Evolutionary conservation across 2,888 invertebrate species (phyloP).

Genomic region (Nemotelus nigrinus): DNA sequence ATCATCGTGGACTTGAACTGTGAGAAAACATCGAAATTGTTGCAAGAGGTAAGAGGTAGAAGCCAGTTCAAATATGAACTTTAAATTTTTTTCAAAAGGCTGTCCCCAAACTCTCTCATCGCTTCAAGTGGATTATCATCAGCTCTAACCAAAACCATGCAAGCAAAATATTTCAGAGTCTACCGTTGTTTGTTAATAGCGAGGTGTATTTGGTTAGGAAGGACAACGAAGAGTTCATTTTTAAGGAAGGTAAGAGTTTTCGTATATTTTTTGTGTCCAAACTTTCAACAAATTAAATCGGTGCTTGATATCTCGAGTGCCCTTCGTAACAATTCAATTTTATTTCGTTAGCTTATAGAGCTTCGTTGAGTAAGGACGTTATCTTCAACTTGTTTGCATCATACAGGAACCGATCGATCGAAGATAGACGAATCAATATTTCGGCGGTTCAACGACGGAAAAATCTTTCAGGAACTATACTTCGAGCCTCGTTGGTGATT

Average conservation of each 20-base stretch:
- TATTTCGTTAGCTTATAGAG: constrained; percentile 48
- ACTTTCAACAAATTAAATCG: not conserved
- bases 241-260: constrained; percentile 46
- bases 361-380: constrained; percentile 43
- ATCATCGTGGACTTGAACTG: constrained; percentile 55
- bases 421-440: constrained; percentile 44
- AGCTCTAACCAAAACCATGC: constrained; percentile 43
- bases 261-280: not conserved
- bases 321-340: not conserved
- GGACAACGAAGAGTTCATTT: constrained; percentile 20
- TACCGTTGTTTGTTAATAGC: constrained; percentile 52
- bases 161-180: constrained; percentile 45
- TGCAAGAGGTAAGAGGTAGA: constrained; percentile 46
- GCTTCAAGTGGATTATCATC: constrained; percentile 51
- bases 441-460: constrained; percentile 60
- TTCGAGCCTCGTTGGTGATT: constrained; percentile 70
- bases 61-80: not conserved
- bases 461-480: constrained; percentile 65
- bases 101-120: constrained; percentile 48
- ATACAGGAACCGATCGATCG: constrained; percentile 48
- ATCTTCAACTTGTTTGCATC: constrained; percentile 52
- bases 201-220: constrained; percentile 53
- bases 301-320: not conserved
- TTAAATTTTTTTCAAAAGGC: constrained; percentile 38
- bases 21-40: constrained; percentile 41